Percentiles rank a stretch among this genome's conserved stretches.
phyloP scores from a whole-genome alignment of 2,113 vertebrate genomes.

The Struthio camelus region DNA sequence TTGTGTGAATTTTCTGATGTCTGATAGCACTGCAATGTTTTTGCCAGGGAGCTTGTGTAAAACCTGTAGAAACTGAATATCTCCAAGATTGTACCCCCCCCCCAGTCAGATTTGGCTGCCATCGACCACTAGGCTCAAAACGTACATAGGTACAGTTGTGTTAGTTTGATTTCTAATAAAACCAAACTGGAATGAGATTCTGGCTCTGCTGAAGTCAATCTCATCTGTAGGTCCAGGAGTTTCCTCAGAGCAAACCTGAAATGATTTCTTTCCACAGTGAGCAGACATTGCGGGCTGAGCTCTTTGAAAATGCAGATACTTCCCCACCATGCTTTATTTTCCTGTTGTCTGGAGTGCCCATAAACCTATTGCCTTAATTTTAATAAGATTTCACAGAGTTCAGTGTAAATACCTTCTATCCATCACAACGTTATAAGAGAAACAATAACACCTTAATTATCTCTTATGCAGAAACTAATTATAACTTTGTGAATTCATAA shows the following conservation, averaged over 20 bases:
- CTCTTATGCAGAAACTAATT: conserved; percentile 52
- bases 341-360: conserved; percentile 19
- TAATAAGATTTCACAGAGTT: conserved; percentile 47
- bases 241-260: conserved; percentile 30
- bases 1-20: neutral
- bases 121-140: neutral
- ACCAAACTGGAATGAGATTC: neutral
- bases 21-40: neutral
- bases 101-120: neutral
- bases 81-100: neutral
- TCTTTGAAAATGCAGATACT: neutral
- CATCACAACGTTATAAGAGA: conserved; percentile 48
- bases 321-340: neutral
- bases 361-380: conserved; percentile 47
- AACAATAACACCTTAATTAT: conserved; percentile 69
- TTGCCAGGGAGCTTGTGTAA: neutral
- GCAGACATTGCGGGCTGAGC: neutral
- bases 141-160: neutral
- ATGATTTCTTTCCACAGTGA: neutral
- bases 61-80: neutral
- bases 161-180: neutral
- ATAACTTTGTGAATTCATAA: conserved; percentile 52
- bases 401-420: conserved; percentile 38
- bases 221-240: neutral
- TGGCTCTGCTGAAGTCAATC: neutral